These are phyloP conservation scores for Syngnathus floridae DNA, from an alignment of 2,113 vertebrate genomes.

Conservation along the genomic window DNA sequence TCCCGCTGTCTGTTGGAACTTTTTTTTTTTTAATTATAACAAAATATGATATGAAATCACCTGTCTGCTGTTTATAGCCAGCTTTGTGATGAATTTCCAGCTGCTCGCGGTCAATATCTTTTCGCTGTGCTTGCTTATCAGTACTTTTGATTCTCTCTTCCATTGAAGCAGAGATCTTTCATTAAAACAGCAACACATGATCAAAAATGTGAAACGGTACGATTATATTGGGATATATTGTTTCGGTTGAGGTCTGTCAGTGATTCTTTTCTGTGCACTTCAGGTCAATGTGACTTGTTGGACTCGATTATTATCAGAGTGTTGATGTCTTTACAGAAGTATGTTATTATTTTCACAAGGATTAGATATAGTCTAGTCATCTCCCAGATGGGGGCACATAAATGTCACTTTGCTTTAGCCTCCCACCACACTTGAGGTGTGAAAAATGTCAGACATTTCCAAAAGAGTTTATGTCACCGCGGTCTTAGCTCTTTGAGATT, in stretches of 20 bases:
- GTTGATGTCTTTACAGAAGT: too few relatives aligned
- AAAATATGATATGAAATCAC: constrained; percentile 14
- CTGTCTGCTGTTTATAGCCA: constrained; percentile 12
- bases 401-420: constrained; percentile 24
- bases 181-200: not conserved
- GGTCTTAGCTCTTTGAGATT: constrained; percentile 54
- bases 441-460: constrained; percentile 39
- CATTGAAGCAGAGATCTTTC: not conserved
- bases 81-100: constrained; percentile 11
- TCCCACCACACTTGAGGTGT: constrained; percentile 20
- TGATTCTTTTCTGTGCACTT: not conserved
- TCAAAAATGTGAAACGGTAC: not conserved
- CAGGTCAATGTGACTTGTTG: too few relatives aligned
- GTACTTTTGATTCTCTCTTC: constrained; percentile 5
- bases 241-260: not conserved
- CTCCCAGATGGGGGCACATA: not conserved
- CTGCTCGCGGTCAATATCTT: not conserved
- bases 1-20: constrained; percentile 1
- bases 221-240: not conserved
- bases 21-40: constrained; percentile 10
- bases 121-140: not conserved
- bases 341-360: not conserved
- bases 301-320: too few relatives aligned
- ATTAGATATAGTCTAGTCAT: not conserved
- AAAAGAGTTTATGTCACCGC: constrained; percentile 36